These are phyloP conservation scores for Drosophila cracens DNA, from an alignment of 2,888 invertebrate species.

Conservation along the genomic window DNA sequence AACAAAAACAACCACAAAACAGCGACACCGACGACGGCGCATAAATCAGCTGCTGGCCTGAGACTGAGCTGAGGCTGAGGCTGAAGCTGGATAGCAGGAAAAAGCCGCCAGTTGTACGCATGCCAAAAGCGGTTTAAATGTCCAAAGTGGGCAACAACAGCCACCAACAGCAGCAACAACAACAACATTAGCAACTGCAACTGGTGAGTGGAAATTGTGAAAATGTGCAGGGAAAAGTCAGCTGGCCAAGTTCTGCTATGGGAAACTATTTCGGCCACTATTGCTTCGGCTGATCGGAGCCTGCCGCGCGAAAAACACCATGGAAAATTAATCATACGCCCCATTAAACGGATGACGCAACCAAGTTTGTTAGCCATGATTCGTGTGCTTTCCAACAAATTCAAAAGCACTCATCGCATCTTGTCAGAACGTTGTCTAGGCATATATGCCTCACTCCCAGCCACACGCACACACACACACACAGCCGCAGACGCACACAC, in stretches of 20 bases:
- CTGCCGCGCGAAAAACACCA: slow-evolving; percentile 23
- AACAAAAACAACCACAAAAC: slow-evolving; percentile 34
- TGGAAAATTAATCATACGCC: slow-evolving; percentile 76
- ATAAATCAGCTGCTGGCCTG: slow-evolving; percentile 72
- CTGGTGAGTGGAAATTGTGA: slow-evolving; percentile 72
- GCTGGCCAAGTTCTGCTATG: slow-evolving; percentile 68
- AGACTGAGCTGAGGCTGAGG: slow-evolving; percentile 21
- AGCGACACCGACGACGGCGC: slow-evolving; percentile 51
- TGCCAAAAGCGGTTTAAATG: slow-evolving; percentile 82
- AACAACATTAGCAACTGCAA: slow-evolving; percentile 27
- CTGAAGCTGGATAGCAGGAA: slow-evolving; percentile 50
- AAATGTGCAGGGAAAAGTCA: slow-evolving; percentile 80
- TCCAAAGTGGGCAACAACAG: slow-evolving; percentile 80
- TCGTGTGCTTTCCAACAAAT: slow-evolving; percentile 59
- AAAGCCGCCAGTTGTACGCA: slow-evolving; percentile 76
- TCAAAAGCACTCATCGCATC: slow-evolving; percentile 61
- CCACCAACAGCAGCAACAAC: slow-evolving; percentile 37
- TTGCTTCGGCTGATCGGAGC: neutral
- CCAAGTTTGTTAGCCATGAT: slow-evolving; percentile 46
- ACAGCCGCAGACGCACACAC: neutral
- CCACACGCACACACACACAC: neutral
- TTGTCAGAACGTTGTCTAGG: slow-evolving; percentile 47
- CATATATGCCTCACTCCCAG: slow-evolving; percentile 12
- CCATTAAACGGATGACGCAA: slow-evolving; percentile 76
- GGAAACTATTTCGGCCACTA: slow-evolving; percentile 48